Percentiles rank a stretch among this genome's conserved stretches.
Conservation (phyloP, 2,888 invertebrate genomes). For the Phaonia tiefii region DNA sequence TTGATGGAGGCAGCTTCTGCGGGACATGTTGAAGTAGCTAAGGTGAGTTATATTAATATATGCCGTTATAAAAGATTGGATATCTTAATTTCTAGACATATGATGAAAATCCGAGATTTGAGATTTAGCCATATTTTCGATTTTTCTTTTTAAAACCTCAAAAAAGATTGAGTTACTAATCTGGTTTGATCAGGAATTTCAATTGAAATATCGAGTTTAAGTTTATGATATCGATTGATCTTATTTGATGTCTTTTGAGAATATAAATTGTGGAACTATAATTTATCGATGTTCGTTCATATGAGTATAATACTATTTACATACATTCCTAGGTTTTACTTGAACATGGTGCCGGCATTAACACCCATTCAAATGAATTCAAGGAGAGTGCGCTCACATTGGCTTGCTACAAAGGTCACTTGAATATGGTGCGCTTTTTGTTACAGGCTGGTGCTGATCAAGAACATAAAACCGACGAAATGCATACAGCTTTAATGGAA, state of each 20-base stretch:
- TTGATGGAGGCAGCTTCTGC: conserved; percentile 99
- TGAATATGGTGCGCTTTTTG: conserved; percentile 98
- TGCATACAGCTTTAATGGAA: conserved; percentile 99
- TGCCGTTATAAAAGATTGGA: not conserved
- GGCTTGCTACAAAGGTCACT: conserved; percentile 97
- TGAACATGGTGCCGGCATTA: conserved; percentile 97
- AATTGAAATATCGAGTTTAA: conserved; percentile 57
- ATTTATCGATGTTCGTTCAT: no score
- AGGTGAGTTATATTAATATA: conserved; percentile 81
- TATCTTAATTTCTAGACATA: conserved; percentile 66
- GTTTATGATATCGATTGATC: conserved; percentile 80
- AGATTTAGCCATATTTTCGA: conserved; percentile 74
- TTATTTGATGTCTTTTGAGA: conserved; percentile 78
- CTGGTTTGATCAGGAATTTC: conserved; percentile 58
- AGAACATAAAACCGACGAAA: conserved; percentile 99
- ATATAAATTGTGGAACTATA: conserved; percentile 2
- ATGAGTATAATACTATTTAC: no score
- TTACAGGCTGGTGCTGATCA: conserved; percentile 97
- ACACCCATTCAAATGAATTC: conserved; percentile 99
- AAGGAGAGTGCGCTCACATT: conserved; percentile 98
- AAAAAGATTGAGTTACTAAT: conserved; percentile 77
- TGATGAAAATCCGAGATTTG: conserved; percentile 86
- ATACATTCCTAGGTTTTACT: conserved; percentile 85
- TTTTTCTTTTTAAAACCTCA: conserved; percentile 48
- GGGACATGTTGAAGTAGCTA: conserved; percentile 95